A percentile compares a stretch with the other conserved stretches of the same genome.
Conservation (phyloP, 2,888 invertebrate species). For the Lasioglossum lativentre region DNA sequence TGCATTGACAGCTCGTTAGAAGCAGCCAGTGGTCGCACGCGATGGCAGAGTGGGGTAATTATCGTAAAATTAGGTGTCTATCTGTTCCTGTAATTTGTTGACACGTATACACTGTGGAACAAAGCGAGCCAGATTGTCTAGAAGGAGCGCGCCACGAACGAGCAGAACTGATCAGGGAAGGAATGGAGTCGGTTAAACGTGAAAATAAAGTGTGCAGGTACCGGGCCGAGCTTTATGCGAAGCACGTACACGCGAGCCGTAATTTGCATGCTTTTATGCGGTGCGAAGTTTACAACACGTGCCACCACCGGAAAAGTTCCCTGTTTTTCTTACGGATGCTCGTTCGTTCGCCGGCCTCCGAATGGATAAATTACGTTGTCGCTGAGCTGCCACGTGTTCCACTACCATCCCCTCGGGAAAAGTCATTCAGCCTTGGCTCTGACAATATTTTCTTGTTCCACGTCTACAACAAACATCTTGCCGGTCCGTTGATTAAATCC, state of each 20-base stretch:
- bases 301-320: slow-evolving; percentile 48
- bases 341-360: slow-evolving; percentile 29
- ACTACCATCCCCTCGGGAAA: slow-evolving; percentile 5
- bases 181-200: slow-evolving; percentile 57
- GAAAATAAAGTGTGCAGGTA: slow-evolving; percentile 49
- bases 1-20: neutral
- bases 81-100: neutral
- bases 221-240: slow-evolving; percentile 32
- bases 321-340: slow-evolving; percentile 47
- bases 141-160: neutral
- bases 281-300: slow-evolving; percentile 64
- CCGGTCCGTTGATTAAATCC: neutral
- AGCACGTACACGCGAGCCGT: slow-evolving; percentile 56
- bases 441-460: neutral
- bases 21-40: neutral
- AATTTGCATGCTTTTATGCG: slow-evolving; percentile 68
- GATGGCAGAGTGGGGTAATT: neutral
- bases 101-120: neutral
- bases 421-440: neutral
- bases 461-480: too few relatives aligned
- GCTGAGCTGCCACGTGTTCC: slow-evolving; percentile 11
- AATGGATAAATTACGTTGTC: slow-evolving; percentile 49
- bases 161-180: slow-evolving; percentile 32
- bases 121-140: neutral
- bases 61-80: neutral